Base-by-base conservation (phyloP, 2,888 invertebrate species). In the Tenthredo livida region DNA sequence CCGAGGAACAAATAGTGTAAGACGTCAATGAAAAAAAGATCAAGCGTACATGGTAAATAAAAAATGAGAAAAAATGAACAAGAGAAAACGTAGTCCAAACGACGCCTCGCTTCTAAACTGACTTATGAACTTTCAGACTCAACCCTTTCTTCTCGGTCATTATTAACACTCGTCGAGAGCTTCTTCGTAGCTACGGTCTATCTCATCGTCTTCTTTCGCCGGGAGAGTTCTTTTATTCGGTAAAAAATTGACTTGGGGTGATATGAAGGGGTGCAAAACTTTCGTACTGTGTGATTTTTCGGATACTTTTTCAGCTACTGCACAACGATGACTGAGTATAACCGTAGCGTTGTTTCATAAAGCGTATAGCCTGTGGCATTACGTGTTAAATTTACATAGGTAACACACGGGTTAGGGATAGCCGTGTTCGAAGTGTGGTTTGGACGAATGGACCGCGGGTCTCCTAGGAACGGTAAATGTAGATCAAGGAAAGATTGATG, bases 401-500 rank as follows among this genome's bases (percentile, higher is more conserved):
- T 72, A 17, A 54, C 25, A 58, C 33, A 40, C 25, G 40, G 25
- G 6, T 7, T 50, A 33, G 47, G 47, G 29, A 29, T 77, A 73
- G 61, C 61, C 61, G 17, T 43, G 40, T 21, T 43, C 12, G 15
- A 47, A 73, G 43, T 21, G 43, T 40, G 12, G 43, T 40, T 54
- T 54, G 17, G 25, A 50, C 77, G 43, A 21, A n/a, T 54, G 17
- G 25, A 50, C 77, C 10, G 21, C 43, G 40, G 12, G 33, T 40
- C 40, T 80, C 37, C 40, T 29, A 77, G 73, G 61, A 58, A 61
- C 83, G 83, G 67, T 67, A 50, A 86, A 85, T 84, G 85, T 85
- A 86, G 89, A 91, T 90, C 88, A 88, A 89, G 86, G 86, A 87
- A 87, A 92, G 91, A 91, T 92, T 89, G 92, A 91, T 92, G 91